Evolutionary conservation across 1,140 invertebrate genomes (phyloP), one percentile per base, ranked within the genome.

Genomic region (Aleiodes sp.): DNA sequence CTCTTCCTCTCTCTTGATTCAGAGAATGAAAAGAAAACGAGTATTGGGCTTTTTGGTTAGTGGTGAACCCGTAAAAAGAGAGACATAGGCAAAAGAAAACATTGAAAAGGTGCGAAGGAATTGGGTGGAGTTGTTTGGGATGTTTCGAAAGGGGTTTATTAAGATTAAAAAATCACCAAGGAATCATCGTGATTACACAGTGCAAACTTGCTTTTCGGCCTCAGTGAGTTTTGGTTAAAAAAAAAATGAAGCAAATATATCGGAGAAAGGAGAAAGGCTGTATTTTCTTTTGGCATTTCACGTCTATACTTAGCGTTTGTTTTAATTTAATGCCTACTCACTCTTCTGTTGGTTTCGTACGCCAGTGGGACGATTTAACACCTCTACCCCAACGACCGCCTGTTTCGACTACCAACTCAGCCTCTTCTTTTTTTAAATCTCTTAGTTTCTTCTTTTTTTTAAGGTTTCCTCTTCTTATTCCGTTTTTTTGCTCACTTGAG

Each of bases 101-200:
- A 52, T 52, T 52, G 46, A 52, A 52, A 52, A 52, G 46, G 46
- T 52, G 46, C 46, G 46, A 52, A 52, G 46, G 46, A 8, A 21
- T 7, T 24, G 46, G 46, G 46, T 52, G 46, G 46, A 52, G 46
- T 52, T 52, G 46, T 52, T 52, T 52, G 46, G 46, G 46, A 24
- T 16, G 46, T 21, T 52, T 16, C 46, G n/a, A n/a, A 52, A 52
- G 46, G 46, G 46, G 46, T 52, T 52, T 52, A 52, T 52, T 52
- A 52, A 52, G 46, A 52, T 52, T 52, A 52, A 52, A 52, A 52
- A 52, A 52, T 52, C 46, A 52, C 46, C 46, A 52, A 52, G 46
- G 26, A 52, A 52, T 52, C 46, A 52, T 52, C 46, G 46, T 52
- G 46, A 52, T 52, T 52, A 52, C 46, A 52, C 46, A 52, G 46